phyloP scores from a whole-genome alignment of 2,113 vertebrate genomes.

The Geothlypis trichas region DNA sequence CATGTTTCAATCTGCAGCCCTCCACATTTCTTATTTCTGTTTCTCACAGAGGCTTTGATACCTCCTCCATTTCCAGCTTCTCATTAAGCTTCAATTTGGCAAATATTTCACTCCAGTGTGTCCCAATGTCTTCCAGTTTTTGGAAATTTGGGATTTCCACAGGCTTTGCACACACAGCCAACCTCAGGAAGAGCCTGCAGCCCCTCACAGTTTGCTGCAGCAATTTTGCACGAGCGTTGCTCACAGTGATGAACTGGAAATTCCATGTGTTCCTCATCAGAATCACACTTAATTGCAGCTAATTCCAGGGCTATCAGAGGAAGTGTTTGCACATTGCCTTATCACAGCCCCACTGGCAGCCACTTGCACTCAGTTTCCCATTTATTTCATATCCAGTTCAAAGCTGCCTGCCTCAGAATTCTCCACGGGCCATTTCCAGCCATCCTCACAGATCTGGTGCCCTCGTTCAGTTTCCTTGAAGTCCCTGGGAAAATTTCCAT shows the following conservation, averaged over 20 bases:
- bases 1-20: neutral
- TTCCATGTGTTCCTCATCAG: neutral
- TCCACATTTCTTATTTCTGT: neutral
- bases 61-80: neutral
- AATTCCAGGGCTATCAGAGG: conserved; percentile 34
- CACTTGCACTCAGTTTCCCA: neutral
- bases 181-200: neutral
- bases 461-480: neutral
- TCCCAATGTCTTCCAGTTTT: neutral
- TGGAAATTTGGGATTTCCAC: neutral
- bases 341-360: conserved; percentile 22
- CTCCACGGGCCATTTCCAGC: conserved; percentile 5
- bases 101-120: neutral
- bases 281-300: conserved; percentile 23
- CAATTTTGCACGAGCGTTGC: neutral
- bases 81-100: neutral
- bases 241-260: neutral
- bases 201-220: neutral
- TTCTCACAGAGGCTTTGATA: neutral
- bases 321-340: conserved; percentile 27
- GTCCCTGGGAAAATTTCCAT: conserved; percentile 24
- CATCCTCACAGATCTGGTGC: conserved; percentile 19
- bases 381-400: conserved; percentile 15
- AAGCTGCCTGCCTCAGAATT: conserved; percentile 36
- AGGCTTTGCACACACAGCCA: neutral